Percentiles rank a stretch among this genome's conserved stretches.
Conservation (phyloP, 2,113 vertebrate genomes). For the Mustela nigripes region DNA sequence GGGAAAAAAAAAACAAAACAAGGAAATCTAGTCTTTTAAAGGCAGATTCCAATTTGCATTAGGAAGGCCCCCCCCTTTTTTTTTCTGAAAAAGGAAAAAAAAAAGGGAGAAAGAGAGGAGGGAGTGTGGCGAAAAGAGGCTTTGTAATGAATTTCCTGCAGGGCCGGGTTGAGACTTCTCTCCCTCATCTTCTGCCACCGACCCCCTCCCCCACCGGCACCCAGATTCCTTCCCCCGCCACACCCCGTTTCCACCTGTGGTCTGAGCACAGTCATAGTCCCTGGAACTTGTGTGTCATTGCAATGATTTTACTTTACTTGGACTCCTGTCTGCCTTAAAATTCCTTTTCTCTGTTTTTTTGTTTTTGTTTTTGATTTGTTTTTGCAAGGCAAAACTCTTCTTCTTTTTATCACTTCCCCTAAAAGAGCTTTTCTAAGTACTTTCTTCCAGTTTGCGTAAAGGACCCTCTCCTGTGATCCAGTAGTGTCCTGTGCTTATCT, state of each 20-base stretch:
- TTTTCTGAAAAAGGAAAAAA: not conserved
- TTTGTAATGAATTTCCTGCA: not conserved
- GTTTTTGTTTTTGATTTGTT: no score
- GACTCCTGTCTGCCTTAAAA: not conserved
- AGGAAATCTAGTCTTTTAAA: not conserved
- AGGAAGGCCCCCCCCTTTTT: not conserved
- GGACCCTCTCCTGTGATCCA: not conserved
- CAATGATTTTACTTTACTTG: not conserved
- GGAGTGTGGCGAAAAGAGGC: not conserved
- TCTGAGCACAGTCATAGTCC: not conserved
- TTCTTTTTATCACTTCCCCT: not conserved
- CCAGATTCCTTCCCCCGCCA: no score
- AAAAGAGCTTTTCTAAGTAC: not conserved
- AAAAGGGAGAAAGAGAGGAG: not conserved
- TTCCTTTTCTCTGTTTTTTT: not conserved
- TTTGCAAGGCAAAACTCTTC: not conserved
- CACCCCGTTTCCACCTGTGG: not conserved
- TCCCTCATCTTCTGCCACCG: not conserved
- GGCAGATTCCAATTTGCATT: not conserved
- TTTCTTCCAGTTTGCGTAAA: not conserved
- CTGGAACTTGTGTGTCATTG: not conserved
- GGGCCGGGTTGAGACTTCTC: not conserved
- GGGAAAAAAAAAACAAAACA: not conserved
- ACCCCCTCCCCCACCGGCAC: rapidly evolving
- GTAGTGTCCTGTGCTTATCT: not conserved